phyloP scores from a whole-genome alignment of 2,797 vertebrate species.

The Syngnathus acus region DNA sequence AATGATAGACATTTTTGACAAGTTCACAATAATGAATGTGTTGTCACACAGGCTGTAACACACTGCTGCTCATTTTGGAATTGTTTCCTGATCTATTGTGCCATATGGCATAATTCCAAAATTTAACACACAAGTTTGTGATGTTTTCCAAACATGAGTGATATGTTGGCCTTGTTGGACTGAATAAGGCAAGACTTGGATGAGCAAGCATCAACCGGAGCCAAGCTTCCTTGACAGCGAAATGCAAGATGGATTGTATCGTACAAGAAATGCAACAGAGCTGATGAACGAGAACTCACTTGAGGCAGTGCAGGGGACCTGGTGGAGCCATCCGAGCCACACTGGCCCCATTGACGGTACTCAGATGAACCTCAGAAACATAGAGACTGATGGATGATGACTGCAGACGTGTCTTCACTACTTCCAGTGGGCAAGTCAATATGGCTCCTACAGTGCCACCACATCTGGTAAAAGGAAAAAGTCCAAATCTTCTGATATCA shows the following conservation, averaged over 20 bases:
- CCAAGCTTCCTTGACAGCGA: not conserved
- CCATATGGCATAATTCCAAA: no score
- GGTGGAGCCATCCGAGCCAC: slow-evolving; percentile 82
- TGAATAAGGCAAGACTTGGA: not conserved
- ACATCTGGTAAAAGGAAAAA: slow-evolving; percentile 69
- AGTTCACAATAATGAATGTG: no score
- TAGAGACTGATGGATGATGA: slow-evolving; percentile 90
- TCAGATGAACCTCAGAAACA: slow-evolving; percentile 93
- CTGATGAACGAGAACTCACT: slow-evolving; percentile 68
- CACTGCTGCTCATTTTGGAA: no score
- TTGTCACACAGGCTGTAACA: no score
- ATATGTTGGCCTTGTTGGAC: not conserved
- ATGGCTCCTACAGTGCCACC: slow-evolving; percentile 97
- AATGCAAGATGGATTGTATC: not conserved
- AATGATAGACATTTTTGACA: no score
- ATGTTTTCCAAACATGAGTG: not conserved
- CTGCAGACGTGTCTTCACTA: slow-evolving; percentile 95
- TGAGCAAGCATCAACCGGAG: not conserved
- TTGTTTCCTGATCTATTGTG: no score
- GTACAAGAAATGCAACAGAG: not conserved
- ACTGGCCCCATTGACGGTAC: slow-evolving; percentile 81
- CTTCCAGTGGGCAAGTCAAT: slow-evolving; percentile 96
- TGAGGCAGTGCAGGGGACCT: slow-evolving; percentile 91
- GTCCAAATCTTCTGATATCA: no score
- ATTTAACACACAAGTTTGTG: not conserved